Base-by-base conservation (phyloP, 2,113 vertebrate genomes). In the Pholis gunnellus region DNA sequence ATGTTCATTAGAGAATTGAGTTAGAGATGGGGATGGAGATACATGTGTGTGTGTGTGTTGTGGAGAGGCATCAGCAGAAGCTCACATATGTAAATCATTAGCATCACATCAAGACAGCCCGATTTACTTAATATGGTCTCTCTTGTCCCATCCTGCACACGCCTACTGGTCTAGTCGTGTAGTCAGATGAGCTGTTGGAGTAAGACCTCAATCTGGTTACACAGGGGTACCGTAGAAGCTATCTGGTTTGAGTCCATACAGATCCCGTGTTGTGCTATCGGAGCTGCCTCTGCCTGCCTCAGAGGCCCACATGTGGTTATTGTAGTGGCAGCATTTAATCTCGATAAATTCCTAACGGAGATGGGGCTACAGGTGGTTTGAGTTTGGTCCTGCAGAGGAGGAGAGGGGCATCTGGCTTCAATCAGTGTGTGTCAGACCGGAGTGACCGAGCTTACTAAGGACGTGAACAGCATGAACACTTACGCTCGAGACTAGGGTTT, bases 341-440 rank as follows among this genome's bases (percentile, higher is more conserved):
- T 84, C 27, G 15, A 70, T 84, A 79, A 92, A 94, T 91, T 93
- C 89, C 87, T 87, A 71, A 82, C 72, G 64, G 91, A 87, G 88
- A 78, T 85, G 87, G 80, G 59, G 29, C 79, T 85, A 81, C 93
- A 95, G 92, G 93, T 95, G 94, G 84, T 94, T 94, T 93, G 88
- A 93, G 93, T 94, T 95, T 94, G 84, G 78, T 48, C 1, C 27
- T 77, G 81, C 61, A 46, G 69, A 56, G 14, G 75, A 57, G 84
- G 64, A 63, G 68, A 29, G 65, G 25, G 22, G 57, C 90, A 93
- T 94, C 94, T 95, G 94, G 93, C 74, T 93, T 91, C 82, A 87
- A 91, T 95, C 85, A 87, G 67, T 2, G 25, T 67, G 72, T 57
- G 84, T 87, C 40, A 17, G 72, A 79, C 75, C 2, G 5, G 13